Percentiles rank a stretch among this genome's conserved stretches.
Evolutionary conservation across 2,888 invertebrate species (phyloP).

Genomic region (Patella ulyssiponensis): DNA sequence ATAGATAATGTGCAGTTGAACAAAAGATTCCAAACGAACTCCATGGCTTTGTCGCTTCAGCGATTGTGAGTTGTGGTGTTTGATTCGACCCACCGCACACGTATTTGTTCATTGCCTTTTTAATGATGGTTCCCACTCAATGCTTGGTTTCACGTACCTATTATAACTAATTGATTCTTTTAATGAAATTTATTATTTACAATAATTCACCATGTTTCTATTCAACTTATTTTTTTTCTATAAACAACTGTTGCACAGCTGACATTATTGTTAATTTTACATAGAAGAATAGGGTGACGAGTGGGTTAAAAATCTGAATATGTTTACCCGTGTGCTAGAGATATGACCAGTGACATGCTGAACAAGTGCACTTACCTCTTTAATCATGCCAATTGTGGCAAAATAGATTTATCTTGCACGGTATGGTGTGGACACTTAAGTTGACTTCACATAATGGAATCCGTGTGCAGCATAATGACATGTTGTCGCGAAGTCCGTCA

Average conservation of each 20-base stretch:
- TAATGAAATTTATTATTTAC: neutral
- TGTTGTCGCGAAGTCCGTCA: too few relatives aligned
- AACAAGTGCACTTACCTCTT: neutral
- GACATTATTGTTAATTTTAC: neutral
- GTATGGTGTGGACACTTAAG: too few relatives aligned
- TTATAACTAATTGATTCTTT: slow-evolving; percentile 5
- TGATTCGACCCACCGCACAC: slow-evolving; percentile 10
- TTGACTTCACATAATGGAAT: too few relatives aligned
- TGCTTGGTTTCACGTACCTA: neutral
- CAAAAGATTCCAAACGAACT: neutral
- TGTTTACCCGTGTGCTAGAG: neutral
- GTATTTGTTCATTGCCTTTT: neutral
- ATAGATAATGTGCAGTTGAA: neutral
- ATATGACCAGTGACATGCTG: neutral
- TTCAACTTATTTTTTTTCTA: neutral
- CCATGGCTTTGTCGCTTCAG: too few relatives aligned
- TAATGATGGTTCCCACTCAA: slow-evolving; percentile 3
- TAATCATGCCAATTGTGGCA: neutral
- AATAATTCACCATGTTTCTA: neutral
- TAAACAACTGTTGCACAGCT: neutral
- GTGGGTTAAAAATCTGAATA: neutral
- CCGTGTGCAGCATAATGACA: too few relatives aligned
- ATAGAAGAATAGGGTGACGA: neutral
- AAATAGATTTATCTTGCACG: neutral
- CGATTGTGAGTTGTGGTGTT: neutral